Percentiles rank a stretch among this genome's conserved stretches.
Conservation (phyloP, 2,797 vertebrate genomes). For the Capromys pilorides region DNA sequence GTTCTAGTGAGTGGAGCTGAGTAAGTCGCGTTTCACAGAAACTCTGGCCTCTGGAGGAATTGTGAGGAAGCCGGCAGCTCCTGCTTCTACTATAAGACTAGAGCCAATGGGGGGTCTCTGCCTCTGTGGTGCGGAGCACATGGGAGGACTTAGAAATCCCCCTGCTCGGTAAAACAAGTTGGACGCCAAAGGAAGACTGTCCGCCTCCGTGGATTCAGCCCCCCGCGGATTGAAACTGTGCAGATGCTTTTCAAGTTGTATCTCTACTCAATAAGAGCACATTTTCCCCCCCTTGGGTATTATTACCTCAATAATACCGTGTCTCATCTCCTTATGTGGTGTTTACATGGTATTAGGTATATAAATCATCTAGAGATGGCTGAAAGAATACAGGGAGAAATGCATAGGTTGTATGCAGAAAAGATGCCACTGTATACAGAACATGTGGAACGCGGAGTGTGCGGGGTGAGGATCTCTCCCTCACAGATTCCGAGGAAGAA, state of each 20-base stretch:
- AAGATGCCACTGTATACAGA: background rate
- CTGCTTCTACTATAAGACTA: background rate
- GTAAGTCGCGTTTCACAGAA: background rate
- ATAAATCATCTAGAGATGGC: background rate
- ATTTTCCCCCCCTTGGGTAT: background rate
- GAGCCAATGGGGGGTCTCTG: background rate
- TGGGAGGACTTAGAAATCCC: rapidly evolving
- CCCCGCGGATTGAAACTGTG: background rate
- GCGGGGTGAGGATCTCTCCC: background rate
- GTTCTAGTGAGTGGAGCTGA: too few species aligned
- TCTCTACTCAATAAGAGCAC: background rate
- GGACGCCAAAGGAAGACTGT: background rate
- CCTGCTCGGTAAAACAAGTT: background rate
- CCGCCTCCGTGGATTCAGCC: background rate
- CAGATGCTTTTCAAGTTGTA: background rate
- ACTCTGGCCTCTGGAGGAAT: too few species aligned
- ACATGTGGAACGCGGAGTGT: background rate
- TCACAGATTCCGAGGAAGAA: background rate
- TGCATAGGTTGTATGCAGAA: background rate
- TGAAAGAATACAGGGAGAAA: background rate
- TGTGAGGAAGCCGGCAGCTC: too few species aligned
- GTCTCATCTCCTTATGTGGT: background rate
- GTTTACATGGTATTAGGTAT: background rate
- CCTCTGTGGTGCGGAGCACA: rapidly evolving
- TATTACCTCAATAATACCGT: background rate